Base-by-base conservation (phyloP, 2,113 vertebrate genomes). In the Passer domesticus region DNA sequence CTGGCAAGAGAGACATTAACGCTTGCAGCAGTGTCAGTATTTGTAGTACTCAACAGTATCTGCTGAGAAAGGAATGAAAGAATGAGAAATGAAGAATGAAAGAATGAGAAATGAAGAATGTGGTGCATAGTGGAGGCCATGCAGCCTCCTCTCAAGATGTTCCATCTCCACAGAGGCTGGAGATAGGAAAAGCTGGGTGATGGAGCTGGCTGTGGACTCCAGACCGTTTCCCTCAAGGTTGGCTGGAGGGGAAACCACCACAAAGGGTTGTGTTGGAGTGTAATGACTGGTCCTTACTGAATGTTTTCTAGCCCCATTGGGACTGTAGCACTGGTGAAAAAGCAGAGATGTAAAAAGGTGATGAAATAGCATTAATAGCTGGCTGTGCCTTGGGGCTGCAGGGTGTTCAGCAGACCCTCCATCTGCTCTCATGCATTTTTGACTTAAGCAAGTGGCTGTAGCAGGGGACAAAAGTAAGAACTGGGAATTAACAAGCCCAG, bases 241-340 rank as follows among this genome's bases (percentile, higher is more conserved):
- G 30, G 2, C 15, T 43, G 79, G 8, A 72, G 52, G 67, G 47
- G 22, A 88, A 79, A 10, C 56, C 37, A 46, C 17, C 11, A 11
- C 19, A 49, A 16, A 53, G 15, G 4, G 3, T 67, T 83, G 33
- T 28, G 14, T 24, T 84, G 60, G 23, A 64, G 13, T 13, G 4
- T 19, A 28, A 13, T 55, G 23, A 9, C 30, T 63, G 64, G 23
- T 41, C 27, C 35, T 2, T 52, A 0, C 25, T 56, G 20, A 28
- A 25, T 44, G 7, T 39, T 76, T 76, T 70, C 39, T 53, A 37
- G 46, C 1, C 0, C 24, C 10, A 4, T 46, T 2, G 5, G 43
- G n/a, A 33, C 28, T 0, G 0, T 18, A 22, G 31, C 24, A 15
- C n/a, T 0, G 1, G 21, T 70, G 31, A 13, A 52, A 87, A 89